Evolutionary conservation across 1,140 invertebrate species (phyloP).

Genomic region (Coptotermes formosanus): DNA sequence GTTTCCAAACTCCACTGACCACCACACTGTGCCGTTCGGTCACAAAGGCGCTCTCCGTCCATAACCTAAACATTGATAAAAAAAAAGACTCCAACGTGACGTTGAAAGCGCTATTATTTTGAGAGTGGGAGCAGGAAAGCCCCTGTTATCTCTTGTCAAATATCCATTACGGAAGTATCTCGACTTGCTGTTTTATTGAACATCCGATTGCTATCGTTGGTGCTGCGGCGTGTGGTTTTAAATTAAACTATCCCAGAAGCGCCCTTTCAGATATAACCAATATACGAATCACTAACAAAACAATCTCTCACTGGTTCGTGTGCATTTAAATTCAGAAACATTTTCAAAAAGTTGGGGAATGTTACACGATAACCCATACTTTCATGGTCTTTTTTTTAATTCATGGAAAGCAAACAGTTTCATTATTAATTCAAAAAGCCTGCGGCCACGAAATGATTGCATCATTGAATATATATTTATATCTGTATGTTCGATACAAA

Average conservation of each 20-base stretch:
- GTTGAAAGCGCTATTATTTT: too few species aligned
- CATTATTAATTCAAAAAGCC: conserved; percentile 18
- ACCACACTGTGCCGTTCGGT: too few species aligned
- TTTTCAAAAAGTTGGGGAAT: neutral
- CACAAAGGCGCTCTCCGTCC: too few species aligned
- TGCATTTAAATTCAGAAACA: neutral
- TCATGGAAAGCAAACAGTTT: neutral
- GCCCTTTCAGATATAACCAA: neutral
- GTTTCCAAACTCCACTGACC: too few species aligned
- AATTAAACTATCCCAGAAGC: neutral
- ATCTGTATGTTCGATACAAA: neutral
- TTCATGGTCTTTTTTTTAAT: neutral
- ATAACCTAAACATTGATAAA: too few species aligned
- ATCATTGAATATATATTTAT: neutral
- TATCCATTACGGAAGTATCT: too few species aligned
- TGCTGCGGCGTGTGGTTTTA: too few species aligned
- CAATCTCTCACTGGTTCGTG: neutral
- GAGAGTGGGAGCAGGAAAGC: too few species aligned
- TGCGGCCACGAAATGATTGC: neutral
- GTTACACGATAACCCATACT: neutral
- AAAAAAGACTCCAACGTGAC: too few species aligned
- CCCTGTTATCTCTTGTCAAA: too few species aligned
- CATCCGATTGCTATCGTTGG: too few species aligned
- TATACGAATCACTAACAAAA: neutral
- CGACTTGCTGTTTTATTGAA: too few species aligned